Percentiles rank a stretch among this genome's conserved stretches.
Conservation (phyloP, 2,797 vertebrate genomes). For the Manis pentadactyla region DNA sequence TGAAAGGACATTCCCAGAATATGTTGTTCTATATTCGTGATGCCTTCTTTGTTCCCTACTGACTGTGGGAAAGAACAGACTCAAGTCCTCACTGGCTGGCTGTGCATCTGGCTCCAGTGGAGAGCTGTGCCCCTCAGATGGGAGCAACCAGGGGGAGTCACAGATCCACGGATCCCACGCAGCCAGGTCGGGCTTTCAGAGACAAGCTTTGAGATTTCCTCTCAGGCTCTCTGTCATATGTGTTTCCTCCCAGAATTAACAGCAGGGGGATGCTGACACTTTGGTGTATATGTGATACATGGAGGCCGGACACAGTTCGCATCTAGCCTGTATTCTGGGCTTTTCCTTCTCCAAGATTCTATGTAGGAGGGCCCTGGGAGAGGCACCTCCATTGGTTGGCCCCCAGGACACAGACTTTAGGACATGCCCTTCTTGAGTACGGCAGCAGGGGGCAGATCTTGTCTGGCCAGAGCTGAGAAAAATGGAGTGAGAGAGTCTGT, state of each 20-base stretch:
- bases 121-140: background rate
- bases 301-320: background rate
- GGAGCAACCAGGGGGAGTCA: background rate
- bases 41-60: background rate
- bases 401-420: background rate
- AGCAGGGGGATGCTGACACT: background rate
- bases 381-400: background rate
- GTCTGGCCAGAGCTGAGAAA: background rate
- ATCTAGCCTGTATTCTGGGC: background rate
- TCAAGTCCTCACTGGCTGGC: background rate
- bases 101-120: background rate
- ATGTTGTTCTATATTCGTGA: background rate
- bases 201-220: background rate
- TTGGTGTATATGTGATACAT: background rate
- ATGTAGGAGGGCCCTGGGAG: background rate
- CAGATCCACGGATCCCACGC: no score
- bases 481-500: background rate
- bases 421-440: background rate
- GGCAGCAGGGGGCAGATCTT: background rate
- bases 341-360: background rate
- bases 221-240: background rate
- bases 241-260: background rate
- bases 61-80: background rate
- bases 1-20: background rate
- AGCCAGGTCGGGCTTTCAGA: background rate